Evolutionary conservation across 2,888 invertebrate species (phyloP).

Genomic region (Ophioninae sp.): DNA sequence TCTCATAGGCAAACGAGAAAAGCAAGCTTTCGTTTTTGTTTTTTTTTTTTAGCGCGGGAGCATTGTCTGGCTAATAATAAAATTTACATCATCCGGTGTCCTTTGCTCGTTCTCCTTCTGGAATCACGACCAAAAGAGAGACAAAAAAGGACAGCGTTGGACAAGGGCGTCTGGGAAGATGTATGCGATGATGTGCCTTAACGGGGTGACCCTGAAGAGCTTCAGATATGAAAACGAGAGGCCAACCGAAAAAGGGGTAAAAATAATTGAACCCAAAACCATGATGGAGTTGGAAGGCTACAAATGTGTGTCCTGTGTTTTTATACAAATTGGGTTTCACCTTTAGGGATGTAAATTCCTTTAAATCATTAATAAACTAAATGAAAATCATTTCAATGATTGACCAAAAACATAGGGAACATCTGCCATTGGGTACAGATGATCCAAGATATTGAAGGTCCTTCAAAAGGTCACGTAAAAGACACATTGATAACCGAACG

Average conservation of each 20-base stretch:
- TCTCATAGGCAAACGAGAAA: slow-evolving; percentile 70
- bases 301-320: no score
- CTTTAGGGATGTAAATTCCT: no score
- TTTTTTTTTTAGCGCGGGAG: slow-evolving; percentile 47
- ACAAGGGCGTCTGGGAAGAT: background rate
- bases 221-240: slow-evolving; percentile 9
- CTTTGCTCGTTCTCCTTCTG: slow-evolving; percentile 21
- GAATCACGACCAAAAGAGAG: background rate
- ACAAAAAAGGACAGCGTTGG: background rate
- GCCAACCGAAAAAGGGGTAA: no score
- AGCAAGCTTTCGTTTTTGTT: slow-evolving; percentile 36
- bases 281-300: background rate
- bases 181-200: background rate
- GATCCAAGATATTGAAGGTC: background rate
- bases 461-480: background rate
- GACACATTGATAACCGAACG: slow-evolving; percentile 7
- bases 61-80: slow-evolving; percentile 61
- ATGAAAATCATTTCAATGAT: no score
- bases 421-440: background rate
- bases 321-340: no score
- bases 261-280: background rate
- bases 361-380: no score
- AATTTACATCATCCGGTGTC: slow-evolving; percentile 62
- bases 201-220: slow-evolving; percentile 21
- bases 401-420: background rate